phyloP scores from a whole-genome alignment of 2,113 vertebrate genomes.

The Nothocercus nigrocapillus region DNA sequence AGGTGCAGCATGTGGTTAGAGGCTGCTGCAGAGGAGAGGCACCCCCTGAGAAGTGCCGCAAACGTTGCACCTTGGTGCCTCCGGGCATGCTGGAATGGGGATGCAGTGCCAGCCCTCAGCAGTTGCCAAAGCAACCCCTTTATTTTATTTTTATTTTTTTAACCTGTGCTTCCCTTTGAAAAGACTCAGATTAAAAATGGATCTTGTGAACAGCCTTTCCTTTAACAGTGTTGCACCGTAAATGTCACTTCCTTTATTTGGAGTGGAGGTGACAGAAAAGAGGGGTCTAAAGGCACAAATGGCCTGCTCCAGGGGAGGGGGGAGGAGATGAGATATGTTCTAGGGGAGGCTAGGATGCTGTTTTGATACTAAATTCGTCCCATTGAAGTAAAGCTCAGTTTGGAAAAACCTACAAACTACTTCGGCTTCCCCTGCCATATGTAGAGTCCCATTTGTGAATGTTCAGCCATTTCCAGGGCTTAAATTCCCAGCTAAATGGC shows the following conservation, averaged over 20 bases:
- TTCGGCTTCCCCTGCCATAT: constrained; percentile 3
- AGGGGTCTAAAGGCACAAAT: constrained; percentile 24
- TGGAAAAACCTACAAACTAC: constrained; percentile 5
- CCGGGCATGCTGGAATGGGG: background rate
- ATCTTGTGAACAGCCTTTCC: constrained; percentile 39
- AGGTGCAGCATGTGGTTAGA: constrained; percentile 1
- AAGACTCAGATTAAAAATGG: constrained; percentile 43
- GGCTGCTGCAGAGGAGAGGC: constrained; percentile 39
- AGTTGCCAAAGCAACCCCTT: constrained; percentile 33
- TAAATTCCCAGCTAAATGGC: background rate
- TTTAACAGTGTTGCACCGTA: background rate
- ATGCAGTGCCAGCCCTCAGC: background rate
- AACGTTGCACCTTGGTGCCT: background rate
- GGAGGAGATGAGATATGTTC: constrained; percentile 11
- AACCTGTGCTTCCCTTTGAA: constrained; percentile 26
- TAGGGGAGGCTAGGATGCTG: constrained; percentile 14
- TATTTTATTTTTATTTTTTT: background rate
- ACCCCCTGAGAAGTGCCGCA: constrained; percentile 38
- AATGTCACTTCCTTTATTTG: constrained; percentile 53
- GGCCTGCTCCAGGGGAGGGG: background rate
- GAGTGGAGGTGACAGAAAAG: constrained; percentile 38
- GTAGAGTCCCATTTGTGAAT: background rate
- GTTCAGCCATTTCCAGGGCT: background rate
- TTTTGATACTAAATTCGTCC: constrained; percentile 20
- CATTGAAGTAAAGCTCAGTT: background rate